Evolutionary conservation across 1,140 invertebrate species (phyloP).

Genomic region (Wiebesia pumilae): DNA sequence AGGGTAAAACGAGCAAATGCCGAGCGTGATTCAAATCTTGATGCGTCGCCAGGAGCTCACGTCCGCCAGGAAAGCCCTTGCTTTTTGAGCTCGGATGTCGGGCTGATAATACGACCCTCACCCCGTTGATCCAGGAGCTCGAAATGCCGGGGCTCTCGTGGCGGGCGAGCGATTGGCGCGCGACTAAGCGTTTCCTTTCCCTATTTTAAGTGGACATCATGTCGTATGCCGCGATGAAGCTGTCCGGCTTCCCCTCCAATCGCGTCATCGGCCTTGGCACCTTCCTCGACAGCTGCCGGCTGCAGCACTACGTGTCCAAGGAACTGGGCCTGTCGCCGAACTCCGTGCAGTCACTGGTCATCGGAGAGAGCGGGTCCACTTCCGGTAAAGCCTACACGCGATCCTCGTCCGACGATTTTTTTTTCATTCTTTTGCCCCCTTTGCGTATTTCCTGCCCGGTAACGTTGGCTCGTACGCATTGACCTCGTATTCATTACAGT

Average conservation of each 20-base stretch:
- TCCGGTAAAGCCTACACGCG: conserved; percentile 71
- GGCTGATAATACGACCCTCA: too few species aligned
- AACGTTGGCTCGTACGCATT: too few species aligned
- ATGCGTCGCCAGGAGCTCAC: too few species aligned
- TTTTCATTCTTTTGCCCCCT: not conserved
- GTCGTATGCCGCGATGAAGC: conserved; percentile 80
- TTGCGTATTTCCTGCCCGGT: not conserved
- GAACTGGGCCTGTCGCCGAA: conserved; percentile 76
- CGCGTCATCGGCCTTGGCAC: conserved; percentile 80
- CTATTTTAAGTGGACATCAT: conserved; percentile 69
- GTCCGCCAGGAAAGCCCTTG: not conserved
- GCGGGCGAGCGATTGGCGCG: too few species aligned
- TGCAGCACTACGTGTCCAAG: conserved; percentile 77
- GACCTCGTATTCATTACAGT: not conserved
- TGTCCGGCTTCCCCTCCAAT: conserved; percentile 78
- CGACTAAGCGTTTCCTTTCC: not conserved
- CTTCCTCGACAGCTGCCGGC: conserved; percentile 78
- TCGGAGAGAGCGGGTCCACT: conserved; percentile 78
- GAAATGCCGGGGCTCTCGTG: not conserved
- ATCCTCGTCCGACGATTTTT: not conserved
- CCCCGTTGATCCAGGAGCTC: not conserved
- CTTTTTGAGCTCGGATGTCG: not conserved
- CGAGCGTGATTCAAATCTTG: too few species aligned
- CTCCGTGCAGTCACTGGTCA: conserved; percentile 77
- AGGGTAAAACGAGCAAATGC: too few species aligned